A percentile compares a stretch with the other conserved stretches of the same genome.
Evolutionary conservation across 2,888 invertebrate species (phyloP).

Genomic region (Neoascia interrupta): DNA sequence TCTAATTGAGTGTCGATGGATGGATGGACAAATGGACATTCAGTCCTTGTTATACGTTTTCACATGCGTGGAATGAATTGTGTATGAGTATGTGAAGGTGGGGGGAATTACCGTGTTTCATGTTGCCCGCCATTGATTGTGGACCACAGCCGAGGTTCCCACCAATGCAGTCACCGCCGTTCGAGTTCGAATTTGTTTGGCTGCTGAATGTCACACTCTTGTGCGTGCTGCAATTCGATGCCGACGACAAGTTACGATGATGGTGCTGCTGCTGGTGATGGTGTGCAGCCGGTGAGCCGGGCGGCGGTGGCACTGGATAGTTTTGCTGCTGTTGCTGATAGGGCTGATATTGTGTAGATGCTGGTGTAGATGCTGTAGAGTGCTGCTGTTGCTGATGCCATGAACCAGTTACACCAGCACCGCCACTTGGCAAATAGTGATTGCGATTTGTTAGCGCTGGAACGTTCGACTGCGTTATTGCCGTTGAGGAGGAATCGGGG

Average conservation of each 20-base stretch:
- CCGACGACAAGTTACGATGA: constrained; percentile 79
- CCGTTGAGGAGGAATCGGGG: constrained; percentile 81
- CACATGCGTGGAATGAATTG: constrained; percentile 10
- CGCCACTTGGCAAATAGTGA: constrained; percentile 73
- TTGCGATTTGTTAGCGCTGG: constrained; percentile 63
- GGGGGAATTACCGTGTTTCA: constrained; percentile 78
- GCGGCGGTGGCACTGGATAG: constrained; percentile 70
- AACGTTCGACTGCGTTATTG: constrained; percentile 81
- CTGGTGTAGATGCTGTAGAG: constrained; percentile 72
- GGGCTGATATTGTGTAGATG: constrained; percentile 76
- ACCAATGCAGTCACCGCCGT: constrained; percentile 77
- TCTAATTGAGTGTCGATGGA: constrained; percentile 2
- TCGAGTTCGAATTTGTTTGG: constrained; percentile 72
- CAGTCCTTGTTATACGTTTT: too few relatives aligned
- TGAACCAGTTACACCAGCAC: constrained; percentile 77
- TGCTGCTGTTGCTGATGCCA: constrained; percentile 72
- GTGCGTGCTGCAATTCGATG: constrained; percentile 79
- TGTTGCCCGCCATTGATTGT: constrained; percentile 80
- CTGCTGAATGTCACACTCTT: constrained; percentile 79
- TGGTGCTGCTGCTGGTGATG: constrained; percentile 74
- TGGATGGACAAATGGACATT: too few relatives aligned
- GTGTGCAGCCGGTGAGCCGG: constrained; percentile 70
- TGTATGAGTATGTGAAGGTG: background rate
- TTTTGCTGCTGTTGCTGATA: constrained; percentile 72
- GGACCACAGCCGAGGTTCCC: constrained; percentile 76